phyloP scores from a whole-genome alignment of 2,113 vertebrate genomes.

The Heterotis niloticus region DNA sequence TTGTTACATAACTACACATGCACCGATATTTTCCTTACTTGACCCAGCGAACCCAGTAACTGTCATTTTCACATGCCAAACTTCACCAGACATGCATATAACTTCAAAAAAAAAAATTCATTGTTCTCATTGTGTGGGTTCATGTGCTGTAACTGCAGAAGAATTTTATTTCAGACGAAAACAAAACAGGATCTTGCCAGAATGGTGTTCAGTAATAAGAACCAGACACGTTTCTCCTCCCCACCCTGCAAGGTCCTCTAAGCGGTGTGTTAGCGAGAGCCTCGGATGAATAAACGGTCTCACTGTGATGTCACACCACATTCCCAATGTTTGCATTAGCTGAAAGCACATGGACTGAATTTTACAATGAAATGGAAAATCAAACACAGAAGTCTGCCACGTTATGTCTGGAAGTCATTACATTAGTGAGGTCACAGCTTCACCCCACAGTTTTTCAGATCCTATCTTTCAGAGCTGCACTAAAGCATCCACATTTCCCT shows the following conservation, averaged over 20 bases:
- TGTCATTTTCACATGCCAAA: not conserved
- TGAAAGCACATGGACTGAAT: constrained; percentile 38
- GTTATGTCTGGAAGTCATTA: constrained; percentile 9
- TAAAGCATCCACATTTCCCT: constrained; percentile 2
- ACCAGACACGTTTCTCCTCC: constrained; percentile 22
- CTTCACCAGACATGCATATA: not conserved
- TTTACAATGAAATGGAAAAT: constrained; percentile 51
- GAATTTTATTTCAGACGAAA: constrained; percentile 16
- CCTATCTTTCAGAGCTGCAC: not conserved
- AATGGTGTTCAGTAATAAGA: constrained; percentile 25
- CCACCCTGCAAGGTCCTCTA: not conserved
- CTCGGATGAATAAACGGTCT: not conserved
- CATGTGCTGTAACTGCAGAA: not conserved
- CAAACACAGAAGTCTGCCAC: constrained; percentile 42
- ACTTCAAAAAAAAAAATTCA: not conserved
- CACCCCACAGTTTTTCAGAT: constrained; percentile 7
- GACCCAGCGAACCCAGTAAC: too few species aligned
- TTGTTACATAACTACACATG: too few species aligned
- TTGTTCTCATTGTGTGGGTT: not conserved
- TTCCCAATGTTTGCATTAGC: constrained; percentile 51
- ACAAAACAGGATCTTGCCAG: constrained; percentile 9
- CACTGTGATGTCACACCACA: constrained; percentile 54
- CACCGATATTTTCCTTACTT: too few species aligned
- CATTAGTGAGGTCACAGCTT: constrained; percentile 16
- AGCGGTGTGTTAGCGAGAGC: constrained; percentile 24